Base-by-base conservation (phyloP, 2,113 vertebrate genomes). In the Oryzias melastigma region DNA sequence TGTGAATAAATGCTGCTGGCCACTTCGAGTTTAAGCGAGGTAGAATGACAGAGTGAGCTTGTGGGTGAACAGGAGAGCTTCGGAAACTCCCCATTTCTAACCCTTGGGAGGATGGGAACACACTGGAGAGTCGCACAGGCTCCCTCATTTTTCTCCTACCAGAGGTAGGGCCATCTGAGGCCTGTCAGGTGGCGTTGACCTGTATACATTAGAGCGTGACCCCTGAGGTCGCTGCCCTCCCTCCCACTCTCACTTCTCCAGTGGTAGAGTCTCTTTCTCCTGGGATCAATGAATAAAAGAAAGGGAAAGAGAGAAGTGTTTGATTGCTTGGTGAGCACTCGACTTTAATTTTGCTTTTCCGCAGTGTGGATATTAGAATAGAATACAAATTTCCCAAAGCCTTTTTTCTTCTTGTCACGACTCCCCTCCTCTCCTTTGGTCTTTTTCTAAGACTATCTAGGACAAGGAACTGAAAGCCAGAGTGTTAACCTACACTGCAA, bases 201-300 rank as follows among this genome's bases (percentile, higher is more conserved):
- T 73, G 77, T 68, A 50, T 80, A 65, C 80, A 81, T 81, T 69
- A 77, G 73, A 71, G 57, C 71, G 56, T 6, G 51, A 83, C 73
- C 71, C 55, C 59, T 20, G 57, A 48, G 48, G 44, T 66, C 57
- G 45, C 53, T 49, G 56, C 59, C 47, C 66, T 49, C 47, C 52
- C 29, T 54, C 1, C 4, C 58, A 41, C 71, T 57, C 45, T 62
- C 17, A 25, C 59, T 68, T 49, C 50, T 63, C 59, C 67, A 20
- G 14, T 52, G 52, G 62, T 52, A 69, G 64, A 70, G 77, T 65
- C 35, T 68, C 70, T 71, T 48, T 83, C 57, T 73, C 53, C 17
- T 44, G 52, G 61, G 73, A 15, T 73, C 51, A 80, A 81, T 75
- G 35, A 81, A 86, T 85, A 51, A 78, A 73, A 77, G 52, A 72